Conservation (phyloP, 2,797 vertebrate species). For the Podarcis lilfordi region DNA sequence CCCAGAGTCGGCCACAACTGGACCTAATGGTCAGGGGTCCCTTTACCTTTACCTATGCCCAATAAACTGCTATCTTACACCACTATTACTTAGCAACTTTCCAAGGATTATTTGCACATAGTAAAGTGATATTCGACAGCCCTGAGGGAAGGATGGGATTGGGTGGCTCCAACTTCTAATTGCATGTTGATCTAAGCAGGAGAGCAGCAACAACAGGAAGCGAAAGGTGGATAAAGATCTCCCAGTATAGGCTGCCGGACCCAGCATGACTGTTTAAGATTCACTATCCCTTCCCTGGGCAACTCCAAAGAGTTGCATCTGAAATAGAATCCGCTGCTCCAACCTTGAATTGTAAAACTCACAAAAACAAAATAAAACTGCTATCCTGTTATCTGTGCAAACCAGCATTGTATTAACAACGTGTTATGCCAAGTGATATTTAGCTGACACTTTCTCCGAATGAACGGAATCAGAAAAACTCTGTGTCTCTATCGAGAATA, state of each 20-base stretch:
- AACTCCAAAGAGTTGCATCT: neutral
- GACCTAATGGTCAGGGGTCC: too few species aligned
- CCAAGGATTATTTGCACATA: neutral
- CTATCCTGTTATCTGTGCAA: constrained; percentile 7
- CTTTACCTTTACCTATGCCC: too few species aligned
- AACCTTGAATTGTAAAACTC: neutral
- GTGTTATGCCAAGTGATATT: neutral
- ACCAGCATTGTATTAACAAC: neutral
- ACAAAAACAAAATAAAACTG: neutral
- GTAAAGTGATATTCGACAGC: neutral
- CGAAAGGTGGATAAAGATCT: neutral
- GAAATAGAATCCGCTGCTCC: constrained; percentile 5
- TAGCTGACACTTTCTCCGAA: constrained; percentile 1
- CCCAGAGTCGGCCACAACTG: too few species aligned
- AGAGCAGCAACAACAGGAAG: neutral
- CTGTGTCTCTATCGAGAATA: constrained; percentile 13
- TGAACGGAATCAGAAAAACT: neutral
- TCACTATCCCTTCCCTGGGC: neutral
- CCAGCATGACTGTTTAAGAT: constrained; percentile 8
- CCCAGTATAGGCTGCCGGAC: neutral
- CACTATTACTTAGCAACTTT: neutral
- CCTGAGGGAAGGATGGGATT: neutral
- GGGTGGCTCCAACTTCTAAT: neutral
- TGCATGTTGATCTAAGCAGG: constrained; percentile 9
- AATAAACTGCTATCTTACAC: neutral